Base-by-base conservation (phyloP, 1,140 invertebrate species). In the Tribolium madens region DNA sequence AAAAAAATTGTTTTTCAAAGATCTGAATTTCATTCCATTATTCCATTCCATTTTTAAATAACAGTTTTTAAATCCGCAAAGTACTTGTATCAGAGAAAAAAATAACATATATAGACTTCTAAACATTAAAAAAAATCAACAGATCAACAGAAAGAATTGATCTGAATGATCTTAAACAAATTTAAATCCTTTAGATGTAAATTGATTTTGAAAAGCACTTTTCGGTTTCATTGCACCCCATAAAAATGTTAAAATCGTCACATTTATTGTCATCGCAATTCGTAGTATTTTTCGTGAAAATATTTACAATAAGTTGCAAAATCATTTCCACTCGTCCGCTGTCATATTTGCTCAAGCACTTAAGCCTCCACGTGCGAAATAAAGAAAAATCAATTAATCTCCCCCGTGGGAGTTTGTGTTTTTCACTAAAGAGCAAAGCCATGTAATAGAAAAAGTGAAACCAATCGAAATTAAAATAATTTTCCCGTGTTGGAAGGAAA, bases 391-490 rank as follows among this genome's bases (percentile, higher is more conserved):
- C 36, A 42, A 42, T 42, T 42, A 42, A 42, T 42, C 36, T 42
- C 36, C 36, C 36, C n/a, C 36, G 36, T 42, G 36, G 36, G 36
- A 42, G 7, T 42, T 36, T 42, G 36, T 42, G 7, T 42, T 42
- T 42, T 42, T 9, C n/a, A 42, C 7, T n/a, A 42, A 42, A 42
- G 36, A 42, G 36, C 36, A 42, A 42, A 42, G 36, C 36, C 36
- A n/a, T 42, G 36, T 42, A 42, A 42, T 42, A 9, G 36, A 42
- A 42, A 42, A 42, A 26, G 21, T 26, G 6, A 42, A 42, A 42
- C 9, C 4, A 9, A 42, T 42, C 36, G 26, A 71, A 46, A 47
- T 57, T 57, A 57, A 57, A 57, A 57, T 57, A 57, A 53, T 52
- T 53, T 36, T 36, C 48, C 14, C 18, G 3, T 17, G 26, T 31